Base-by-base conservation (phyloP, 2,888 invertebrate genomes). In the Aphodius granarius region DNA sequence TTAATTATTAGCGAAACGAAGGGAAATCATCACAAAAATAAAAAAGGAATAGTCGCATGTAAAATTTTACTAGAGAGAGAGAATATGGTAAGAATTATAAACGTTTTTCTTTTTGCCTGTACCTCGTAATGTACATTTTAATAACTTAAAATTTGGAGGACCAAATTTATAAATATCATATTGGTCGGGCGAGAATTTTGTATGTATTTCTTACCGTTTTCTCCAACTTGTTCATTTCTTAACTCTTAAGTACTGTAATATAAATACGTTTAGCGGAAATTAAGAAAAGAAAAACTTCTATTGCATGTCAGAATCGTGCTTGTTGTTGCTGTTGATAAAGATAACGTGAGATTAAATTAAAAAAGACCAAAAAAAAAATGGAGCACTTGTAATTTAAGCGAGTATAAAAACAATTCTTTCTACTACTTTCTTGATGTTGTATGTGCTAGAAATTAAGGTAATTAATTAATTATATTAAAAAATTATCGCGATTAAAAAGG, bases 351-450 rank as follows among this genome's bases (percentile, higher is more conserved):
- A 20, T 83, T 80, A 82, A 82, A 82, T 83, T 80, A 81, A 80
- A 79, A 68, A 68, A 68, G 68, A 68, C 68, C 68, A 68, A 68
- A 68, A 68, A 68, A 68, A 66, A 66, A 66, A 17, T 66, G 17
- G 17, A 43, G 68, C 68, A 68, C 75, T 78, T 79, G 80, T 79
- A 79, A n/a, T 81, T 81, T 83, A 81, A 81, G 80, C 80, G 79
- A n/a, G n/a, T n/a, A n/a, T n/a, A n/a, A 83, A 83, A 82, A 84
- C 84, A 86, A 85, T 86, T 85, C 86, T 86, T 86, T 86, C 85
- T 86, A 86, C 85, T 86, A 86, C 43, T 85, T 84, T 86, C 86
- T 87, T 83, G 84, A 82, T 87, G 86, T 87, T 86, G 85, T 86
- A 86, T 86, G 86, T 86, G 21, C 22, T 68, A 68, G 68, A 9